Percentiles rank a stretch among this genome's conserved stretches.
phyloP scores from a whole-genome alignment of 2,888 invertebrate species.

The Dicranocentrus wangi region DNA sequence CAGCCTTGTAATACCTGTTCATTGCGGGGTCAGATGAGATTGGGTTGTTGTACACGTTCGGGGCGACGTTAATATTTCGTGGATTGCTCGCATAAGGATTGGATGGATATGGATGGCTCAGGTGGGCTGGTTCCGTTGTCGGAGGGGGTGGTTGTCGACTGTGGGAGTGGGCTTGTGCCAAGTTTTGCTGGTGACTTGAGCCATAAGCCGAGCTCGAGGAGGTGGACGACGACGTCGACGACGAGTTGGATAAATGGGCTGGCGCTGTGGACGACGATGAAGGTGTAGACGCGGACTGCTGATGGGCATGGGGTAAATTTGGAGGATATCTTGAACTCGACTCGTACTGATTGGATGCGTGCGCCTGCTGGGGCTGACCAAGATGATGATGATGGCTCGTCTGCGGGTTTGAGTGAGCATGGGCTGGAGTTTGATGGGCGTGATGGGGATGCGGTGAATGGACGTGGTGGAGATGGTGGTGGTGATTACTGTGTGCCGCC shows the following conservation, averaged over 20 bases:
- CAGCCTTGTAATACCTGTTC: conserved; percentile 65
- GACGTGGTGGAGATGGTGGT: conserved; percentile 25
- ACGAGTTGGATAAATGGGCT: not conserved
- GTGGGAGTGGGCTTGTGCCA: conserved; percentile 66
- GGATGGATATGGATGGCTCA: conserved; percentile 67
- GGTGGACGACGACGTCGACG: conserved; percentile 31
- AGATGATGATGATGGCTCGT: conserved; percentile 47
- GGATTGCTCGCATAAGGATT: conserved; percentile 72
- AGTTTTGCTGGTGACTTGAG: conserved; percentile 39
- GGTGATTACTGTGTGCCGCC: conserved; percentile 58
- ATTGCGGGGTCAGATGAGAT: conserved; percentile 63
- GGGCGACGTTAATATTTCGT: conserved; percentile 70
- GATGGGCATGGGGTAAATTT: conserved; percentile 65
- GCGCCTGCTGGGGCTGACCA: conserved; percentile 57
- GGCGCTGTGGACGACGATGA: conserved; percentile 5
- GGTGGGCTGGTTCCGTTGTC: conserved; percentile 44
- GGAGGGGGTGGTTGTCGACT: conserved; percentile 38
- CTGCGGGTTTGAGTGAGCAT: conserved; percentile 58
- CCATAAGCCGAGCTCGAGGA: conserved; percentile 39
- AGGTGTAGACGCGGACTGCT: conserved; percentile 30
- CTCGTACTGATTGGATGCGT: conserved; percentile 60
- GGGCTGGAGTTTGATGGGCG: conserved; percentile 52
- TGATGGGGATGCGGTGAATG: not conserved
- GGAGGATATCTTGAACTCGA: conserved; percentile 65
- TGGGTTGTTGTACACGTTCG: conserved; percentile 70